Percentiles rank a stretch among this genome's conserved stretches.
These are phyloP conservation scores for Hoplodrina blanda DNA, from an alignment of 2,888 invertebrate genomes.

Conservation along the genomic window DNA sequence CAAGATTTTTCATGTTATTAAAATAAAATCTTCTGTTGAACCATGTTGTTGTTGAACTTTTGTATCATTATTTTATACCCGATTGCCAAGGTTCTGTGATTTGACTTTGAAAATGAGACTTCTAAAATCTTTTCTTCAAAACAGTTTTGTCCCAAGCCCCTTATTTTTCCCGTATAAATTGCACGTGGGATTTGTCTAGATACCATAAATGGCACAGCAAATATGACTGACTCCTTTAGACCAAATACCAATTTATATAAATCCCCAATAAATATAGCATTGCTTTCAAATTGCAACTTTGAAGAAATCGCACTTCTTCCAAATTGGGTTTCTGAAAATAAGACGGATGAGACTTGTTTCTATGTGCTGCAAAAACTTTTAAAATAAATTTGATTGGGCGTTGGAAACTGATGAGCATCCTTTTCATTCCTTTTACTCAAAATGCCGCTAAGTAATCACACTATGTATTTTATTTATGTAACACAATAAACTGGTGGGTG, in stretches of 20 bases:
- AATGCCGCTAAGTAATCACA: no score
- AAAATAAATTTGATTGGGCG: conserved; percentile 38
- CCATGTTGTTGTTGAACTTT: no score
- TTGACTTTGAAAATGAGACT: no score
- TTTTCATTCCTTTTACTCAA: no score
- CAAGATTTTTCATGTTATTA: no score
- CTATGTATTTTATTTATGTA: background rate
- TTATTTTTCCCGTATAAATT: background rate
- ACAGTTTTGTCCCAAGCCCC: background rate
- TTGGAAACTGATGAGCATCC: conserved; percentile 7
- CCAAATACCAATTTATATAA: conserved; percentile 61
- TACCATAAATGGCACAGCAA: conserved; percentile 18
- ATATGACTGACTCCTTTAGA: conserved; percentile 47
- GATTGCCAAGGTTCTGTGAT: no score
- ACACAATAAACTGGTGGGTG: no score
- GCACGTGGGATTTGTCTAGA: conserved; percentile 15
- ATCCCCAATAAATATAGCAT: conserved; percentile 65
- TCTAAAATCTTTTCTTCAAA: no score
- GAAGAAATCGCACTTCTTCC: conserved; percentile 45
- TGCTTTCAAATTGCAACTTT: conserved; percentile 66
- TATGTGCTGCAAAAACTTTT: conserved; percentile 32
- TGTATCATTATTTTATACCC: no score
- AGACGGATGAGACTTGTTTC: conserved; percentile 38
- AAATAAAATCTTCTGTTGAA: no score
- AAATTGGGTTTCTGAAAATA: conserved; percentile 50